Conservation (phyloP, 2,797 vertebrate species). For the Girardinus metallicus region DNA sequence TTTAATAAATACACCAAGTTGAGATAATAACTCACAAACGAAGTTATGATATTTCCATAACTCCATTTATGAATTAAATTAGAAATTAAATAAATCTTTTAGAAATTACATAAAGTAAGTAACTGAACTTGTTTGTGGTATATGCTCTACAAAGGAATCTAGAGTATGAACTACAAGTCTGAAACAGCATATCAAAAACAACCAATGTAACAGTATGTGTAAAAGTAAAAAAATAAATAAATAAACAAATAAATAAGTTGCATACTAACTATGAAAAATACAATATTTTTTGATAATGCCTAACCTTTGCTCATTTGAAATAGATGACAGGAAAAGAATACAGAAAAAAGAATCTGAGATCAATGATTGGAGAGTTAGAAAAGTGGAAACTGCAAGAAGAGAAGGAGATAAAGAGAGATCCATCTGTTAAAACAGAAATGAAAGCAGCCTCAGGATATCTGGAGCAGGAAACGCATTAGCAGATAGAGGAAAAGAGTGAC, state of each 20-base stretch:
- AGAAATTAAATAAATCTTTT: background rate
- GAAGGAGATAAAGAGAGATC: background rate
- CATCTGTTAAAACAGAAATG: conserved; percentile 9
- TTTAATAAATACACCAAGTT: background rate
- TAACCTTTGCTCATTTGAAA: conserved; percentile 32
- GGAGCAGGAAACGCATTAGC: conserved; percentile 10
- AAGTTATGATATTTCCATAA: background rate
- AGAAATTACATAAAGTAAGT: background rate
- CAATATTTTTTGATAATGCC: background rate
- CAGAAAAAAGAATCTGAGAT: conserved; percentile 11
- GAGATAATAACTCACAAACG: background rate
- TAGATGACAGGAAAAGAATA: conserved; percentile 5
- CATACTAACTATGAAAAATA: background rate
- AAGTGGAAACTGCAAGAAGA: conserved; percentile 12
- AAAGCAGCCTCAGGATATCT: conserved; percentile 23
- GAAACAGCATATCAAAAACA: background rate
- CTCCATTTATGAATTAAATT: background rate
- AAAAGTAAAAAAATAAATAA: too few species aligned
- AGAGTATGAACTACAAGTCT: background rate
- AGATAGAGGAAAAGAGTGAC: conserved; percentile 3
- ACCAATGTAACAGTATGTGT: too few species aligned
- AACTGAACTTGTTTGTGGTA: background rate
- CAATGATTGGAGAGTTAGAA: conserved; percentile 24
- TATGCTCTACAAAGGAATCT: background rate
- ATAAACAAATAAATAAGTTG: background rate